phyloP scores from a whole-genome alignment of 2,113 vertebrate genomes.

The Pantherophis guttatus region DNA sequence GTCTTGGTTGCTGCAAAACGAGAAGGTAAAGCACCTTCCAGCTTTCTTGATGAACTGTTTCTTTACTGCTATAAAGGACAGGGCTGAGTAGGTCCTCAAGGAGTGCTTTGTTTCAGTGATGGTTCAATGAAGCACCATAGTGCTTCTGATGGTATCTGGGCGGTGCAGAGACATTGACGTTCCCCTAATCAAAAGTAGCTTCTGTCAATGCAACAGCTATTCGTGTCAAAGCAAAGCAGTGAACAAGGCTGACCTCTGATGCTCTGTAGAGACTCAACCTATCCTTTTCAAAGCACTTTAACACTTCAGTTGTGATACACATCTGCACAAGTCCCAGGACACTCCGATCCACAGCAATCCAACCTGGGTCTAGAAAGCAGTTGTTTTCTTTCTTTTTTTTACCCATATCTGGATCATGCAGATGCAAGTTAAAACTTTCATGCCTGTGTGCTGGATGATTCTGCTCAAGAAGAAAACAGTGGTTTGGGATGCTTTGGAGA shows the following conservation, averaged over 20 bases:
- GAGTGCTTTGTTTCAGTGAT: not conserved
- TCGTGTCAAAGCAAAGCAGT: not conserved
- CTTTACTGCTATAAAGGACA: not conserved
- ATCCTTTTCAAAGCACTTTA: not conserved
- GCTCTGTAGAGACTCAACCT: not conserved
- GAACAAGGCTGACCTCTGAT: not conserved
- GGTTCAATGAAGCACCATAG: not conserved
- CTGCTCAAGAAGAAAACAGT: not conserved
- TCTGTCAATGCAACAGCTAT: not conserved
- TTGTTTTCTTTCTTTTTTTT: not conserved
- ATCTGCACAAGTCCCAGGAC: not conserved
- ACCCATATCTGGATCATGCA: not conserved
- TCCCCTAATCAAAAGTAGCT: not conserved
- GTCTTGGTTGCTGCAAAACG: not conserved
- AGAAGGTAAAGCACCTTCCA: not conserved
- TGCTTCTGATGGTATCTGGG: not conserved
- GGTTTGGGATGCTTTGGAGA: not conserved
- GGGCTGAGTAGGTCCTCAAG: not conserved
- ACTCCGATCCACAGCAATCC: not conserved
- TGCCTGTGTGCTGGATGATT: not conserved
- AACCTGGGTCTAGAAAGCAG: not conserved
- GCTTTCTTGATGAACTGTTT: not conserved
- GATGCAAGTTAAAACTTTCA: not conserved
- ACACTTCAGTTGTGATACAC: not conserved
- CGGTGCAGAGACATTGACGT: not conserved